Conservation (phyloP, 2,797 vertebrate genomes). For the Ambastaia sidthimunki region DNA sequence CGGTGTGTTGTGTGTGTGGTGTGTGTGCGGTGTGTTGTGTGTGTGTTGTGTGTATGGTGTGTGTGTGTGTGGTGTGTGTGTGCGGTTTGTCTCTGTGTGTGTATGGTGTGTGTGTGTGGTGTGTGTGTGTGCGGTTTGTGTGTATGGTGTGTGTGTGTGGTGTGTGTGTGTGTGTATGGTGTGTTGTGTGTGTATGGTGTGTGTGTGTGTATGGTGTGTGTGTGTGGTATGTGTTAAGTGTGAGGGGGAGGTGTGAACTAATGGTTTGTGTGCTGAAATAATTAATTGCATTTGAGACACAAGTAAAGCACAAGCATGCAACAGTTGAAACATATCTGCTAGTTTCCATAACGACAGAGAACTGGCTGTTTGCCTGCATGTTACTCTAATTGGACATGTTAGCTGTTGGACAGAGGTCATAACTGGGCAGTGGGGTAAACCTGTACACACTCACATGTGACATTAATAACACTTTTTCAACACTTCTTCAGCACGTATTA, state of each 20-base stretch:
- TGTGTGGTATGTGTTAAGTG: constrained; percentile 41
- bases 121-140: too few relatives aligned
- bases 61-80: too few relatives aligned
- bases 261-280: constrained; percentile 58
- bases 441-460: background rate
- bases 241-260: constrained; percentile 58
- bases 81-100: too few relatives aligned
- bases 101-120: too few relatives aligned
- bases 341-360: constrained; percentile 80
- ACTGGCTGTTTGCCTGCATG: constrained; percentile 58
- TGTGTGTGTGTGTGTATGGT: too few relatives aligned
- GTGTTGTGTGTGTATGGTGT: too few relatives aligned
- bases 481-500: constrained; percentile 3
- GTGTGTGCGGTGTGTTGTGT: too few relatives aligned
- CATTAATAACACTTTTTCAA: constrained; percentile 1
- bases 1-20: too few relatives aligned
- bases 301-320: constrained; percentile 53
- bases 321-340: constrained; percentile 63
- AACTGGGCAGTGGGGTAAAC: constrained; percentile 31
- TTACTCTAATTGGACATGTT: constrained; percentile 42
- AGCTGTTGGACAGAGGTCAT: constrained; percentile 23
- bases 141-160: too few relatives aligned
- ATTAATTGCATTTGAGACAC: constrained; percentile 55
- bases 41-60: too few relatives aligned
- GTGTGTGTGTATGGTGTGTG: constrained; percentile 52